phyloP scores from a whole-genome alignment of 1,140 invertebrate species.

The Pseudomyrmex cubaensis region DNA sequence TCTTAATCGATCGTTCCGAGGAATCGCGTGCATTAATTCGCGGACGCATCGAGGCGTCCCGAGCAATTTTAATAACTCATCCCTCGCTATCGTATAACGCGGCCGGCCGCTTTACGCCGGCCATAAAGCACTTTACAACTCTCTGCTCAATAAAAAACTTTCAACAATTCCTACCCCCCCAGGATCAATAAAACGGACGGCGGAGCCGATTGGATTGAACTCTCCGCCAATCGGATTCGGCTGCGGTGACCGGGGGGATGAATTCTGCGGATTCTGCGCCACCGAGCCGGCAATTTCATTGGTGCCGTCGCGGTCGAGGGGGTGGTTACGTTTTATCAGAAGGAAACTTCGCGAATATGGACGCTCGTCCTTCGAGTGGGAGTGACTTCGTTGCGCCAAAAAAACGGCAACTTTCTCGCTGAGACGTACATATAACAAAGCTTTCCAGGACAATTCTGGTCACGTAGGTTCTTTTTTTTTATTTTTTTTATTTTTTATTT shows the following conservation, averaged over 20 bases:
- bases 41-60: conserved; percentile 67
- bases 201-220: conserved; percentile 71
- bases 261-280: conserved; percentile 79
- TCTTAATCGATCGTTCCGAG: conserved; percentile 47
- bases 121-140: conserved; percentile 80
- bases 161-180: conserved; percentile 68
- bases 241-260: conserved; percentile 69
- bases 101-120: conserved; percentile 64
- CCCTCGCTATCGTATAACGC: conserved; percentile 68
- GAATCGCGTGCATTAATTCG: conserved; percentile 73
- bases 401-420: conserved; percentile 28
- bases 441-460: conserved; percentile 33
- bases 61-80: conserved; percentile 78
- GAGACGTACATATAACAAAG: conserved; percentile 35
- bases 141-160: conserved; percentile 78
- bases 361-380: conserved; percentile 27
- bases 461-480: background rate
- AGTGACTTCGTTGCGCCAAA: background rate
- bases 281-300: conserved; percentile 69
- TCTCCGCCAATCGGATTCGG: conserved; percentile 24
- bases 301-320: conserved; percentile 73
- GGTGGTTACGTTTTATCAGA: conserved; percentile 74
- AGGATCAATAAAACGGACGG: conserved; percentile 76
- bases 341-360: conserved; percentile 73
- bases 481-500: background rate